These are phyloP conservation scores for Cathartes aura DNA, from an alignment of 2,113 vertebrate genomes.

Conservation along the genomic window DNA sequence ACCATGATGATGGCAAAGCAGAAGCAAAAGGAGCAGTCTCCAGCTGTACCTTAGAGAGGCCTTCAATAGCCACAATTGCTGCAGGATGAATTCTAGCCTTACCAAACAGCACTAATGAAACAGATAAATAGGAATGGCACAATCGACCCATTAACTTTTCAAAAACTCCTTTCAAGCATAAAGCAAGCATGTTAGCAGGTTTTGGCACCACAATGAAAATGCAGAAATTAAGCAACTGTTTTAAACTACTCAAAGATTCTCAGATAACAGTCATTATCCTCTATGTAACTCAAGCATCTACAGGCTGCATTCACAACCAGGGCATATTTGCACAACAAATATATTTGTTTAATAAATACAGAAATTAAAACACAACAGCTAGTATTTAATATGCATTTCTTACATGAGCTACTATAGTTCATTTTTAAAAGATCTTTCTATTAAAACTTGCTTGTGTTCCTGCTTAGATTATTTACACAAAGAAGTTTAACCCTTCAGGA, in stretches of 20 bases:
- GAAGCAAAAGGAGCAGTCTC: not conserved
- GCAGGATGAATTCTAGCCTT: not conserved
- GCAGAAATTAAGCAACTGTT: not conserved
- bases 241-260: not conserved
- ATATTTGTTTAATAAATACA: slow-evolving; percentile 16
- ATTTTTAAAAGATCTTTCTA: not conserved
- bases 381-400: not conserved
- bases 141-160: not conserved
- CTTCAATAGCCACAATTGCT: not conserved
- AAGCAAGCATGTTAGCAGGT: not conserved
- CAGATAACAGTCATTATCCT: not conserved
- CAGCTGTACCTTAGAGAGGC: not conserved
- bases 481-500: not conserved
- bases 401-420: not conserved
- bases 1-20: not conserved
- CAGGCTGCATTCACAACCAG: not conserved
- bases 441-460: not conserved
- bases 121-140: not conserved
- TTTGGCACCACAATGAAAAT: not conserved
- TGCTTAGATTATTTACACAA: not conserved
- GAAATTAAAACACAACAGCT: not conserved
- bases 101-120: not conserved
- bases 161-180: not conserved
- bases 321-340: not conserved
- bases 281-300: not conserved